Percentiles rank a stretch among this genome's conserved stretches.
Conservation (phyloP, 2,113 vertebrate species). For the Oxyruncus cristatus region DNA sequence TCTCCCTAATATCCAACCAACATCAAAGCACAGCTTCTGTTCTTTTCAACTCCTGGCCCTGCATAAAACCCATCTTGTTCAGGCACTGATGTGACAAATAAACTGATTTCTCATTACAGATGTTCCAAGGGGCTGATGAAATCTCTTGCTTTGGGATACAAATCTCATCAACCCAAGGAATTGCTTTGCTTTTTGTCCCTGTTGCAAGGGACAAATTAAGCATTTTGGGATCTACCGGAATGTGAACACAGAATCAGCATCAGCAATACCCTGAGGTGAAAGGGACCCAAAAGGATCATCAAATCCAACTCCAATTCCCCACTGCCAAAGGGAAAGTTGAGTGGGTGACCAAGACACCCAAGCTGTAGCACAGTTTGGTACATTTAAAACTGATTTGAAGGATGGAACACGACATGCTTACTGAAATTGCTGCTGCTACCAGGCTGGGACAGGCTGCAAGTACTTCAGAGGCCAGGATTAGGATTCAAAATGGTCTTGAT, state of each 20-base stretch:
- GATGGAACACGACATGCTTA: slow-evolving; percentile 11
- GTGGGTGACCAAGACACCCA: background rate
- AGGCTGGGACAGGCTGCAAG: slow-evolving; percentile 39
- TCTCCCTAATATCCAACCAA: background rate
- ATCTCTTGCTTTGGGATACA: background rate
- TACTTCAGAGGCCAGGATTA: slow-evolving; percentile 46
- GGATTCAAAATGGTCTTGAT: slow-evolving; percentile 54
- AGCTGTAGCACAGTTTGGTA: background rate
- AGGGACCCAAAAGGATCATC: background rate
- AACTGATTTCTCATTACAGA: background rate
- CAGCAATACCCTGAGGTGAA: background rate
- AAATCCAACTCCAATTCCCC: background rate
- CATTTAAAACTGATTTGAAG: background rate
- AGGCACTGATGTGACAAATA: background rate
- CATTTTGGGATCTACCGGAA: background rate
- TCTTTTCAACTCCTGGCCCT: background rate
- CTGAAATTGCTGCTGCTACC: slow-evolving; percentile 18
- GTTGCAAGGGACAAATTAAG: background rate
- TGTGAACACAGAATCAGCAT: background rate
- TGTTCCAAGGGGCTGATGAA: background rate
- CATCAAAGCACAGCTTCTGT: background rate
- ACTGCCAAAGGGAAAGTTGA: fast-evolving
- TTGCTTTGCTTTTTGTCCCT: fast-evolving
- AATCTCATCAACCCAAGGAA: background rate
- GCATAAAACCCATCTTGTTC: background rate